phyloP scores from a whole-genome alignment of 2,888 invertebrate genomes.

The Taenaris catops region DNA sequence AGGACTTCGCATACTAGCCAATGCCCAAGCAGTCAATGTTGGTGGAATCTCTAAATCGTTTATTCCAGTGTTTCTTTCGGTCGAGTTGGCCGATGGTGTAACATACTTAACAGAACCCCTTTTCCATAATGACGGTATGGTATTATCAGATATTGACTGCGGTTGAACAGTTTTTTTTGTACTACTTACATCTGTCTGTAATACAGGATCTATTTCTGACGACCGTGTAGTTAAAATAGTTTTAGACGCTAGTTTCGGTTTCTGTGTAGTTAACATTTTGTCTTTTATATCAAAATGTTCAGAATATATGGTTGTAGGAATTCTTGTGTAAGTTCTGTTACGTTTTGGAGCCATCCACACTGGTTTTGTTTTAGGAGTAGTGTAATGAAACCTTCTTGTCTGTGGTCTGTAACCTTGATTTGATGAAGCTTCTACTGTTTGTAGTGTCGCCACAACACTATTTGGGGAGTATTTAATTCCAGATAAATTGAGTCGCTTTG shows the following conservation, averaged over 20 bases:
- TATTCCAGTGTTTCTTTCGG: slow-evolving; percentile 39
- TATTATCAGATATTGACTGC: slow-evolving; percentile 62
- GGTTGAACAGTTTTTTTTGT: slow-evolving; percentile 60
- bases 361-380: slow-evolving; percentile 59
- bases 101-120: slow-evolving; percentile 69
- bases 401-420: slow-evolving; percentile 36
- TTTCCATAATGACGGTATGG: slow-evolving; percentile 68
- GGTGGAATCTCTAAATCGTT: slow-evolving; percentile 68
- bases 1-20: slow-evolving; percentile 67
- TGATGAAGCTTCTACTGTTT: slow-evolving; percentile 37
- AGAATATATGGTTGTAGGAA: slow-evolving; percentile 59
- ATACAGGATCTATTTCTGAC: slow-evolving; percentile 70
- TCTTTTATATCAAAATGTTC: slow-evolving; percentile 64
- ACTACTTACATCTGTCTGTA: slow-evolving; percentile 57
- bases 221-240: slow-evolving; percentile 59
- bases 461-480: slow-evolving; percentile 58
- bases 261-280: slow-evolving; percentile 38
- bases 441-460: slow-evolving; percentile 45
- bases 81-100: slow-evolving; percentile 41
- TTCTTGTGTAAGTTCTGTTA: slow-evolving; percentile 42
- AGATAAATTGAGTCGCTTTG: slow-evolving; percentile 56
- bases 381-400: slow-evolving; percentile 57
- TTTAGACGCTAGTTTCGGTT: slow-evolving; percentile 37
- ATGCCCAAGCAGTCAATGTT: slow-evolving; percentile 72
- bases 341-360: slow-evolving; percentile 65